Base-by-base conservation (phyloP, 1,140 invertebrate species). In the Coenobita brevimanus region DNA sequence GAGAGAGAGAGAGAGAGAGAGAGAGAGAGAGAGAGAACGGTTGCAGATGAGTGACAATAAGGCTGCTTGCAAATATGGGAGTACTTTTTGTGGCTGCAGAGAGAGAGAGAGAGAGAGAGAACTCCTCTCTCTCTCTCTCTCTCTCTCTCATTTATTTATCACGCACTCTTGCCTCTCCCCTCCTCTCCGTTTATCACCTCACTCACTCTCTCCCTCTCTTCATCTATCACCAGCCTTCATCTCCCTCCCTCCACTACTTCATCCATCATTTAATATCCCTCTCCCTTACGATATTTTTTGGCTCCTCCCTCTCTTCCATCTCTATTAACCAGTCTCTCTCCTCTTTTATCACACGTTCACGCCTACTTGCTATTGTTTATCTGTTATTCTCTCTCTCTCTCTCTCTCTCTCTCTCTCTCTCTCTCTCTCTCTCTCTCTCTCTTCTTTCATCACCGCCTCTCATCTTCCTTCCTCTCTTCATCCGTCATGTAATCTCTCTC, bases 71-170 rank as follows among this genome's bases (percentile, higher is more conserved):
- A 57, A n/a, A 57, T 57, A 57, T n/a, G 54, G 54, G n/a, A 57
- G 54, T 13, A 10, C n/a, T 57, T 57, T 10, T 13, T 57, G n/a
- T n/a, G n/a, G n/a, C n/a, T n/a, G n/a, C n/a, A 67, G 62, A 24
- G 62, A 67, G 62, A 24, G n/a, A 67, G 62, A 67, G 10, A 21
- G 62, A 24, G n/a, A 21, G 13, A 67, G 62, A 67, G 62, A 67
- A 33, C n/a, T n/a, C n/a, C 36, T 30, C 69, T 73, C 69, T 38
- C 36, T 73, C 69, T 73, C 69, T 38, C 36, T 73, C 36, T 36
- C 69, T 38, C 69, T 36, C 62, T 67, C 62, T 67, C 62, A 30
- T 33, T 67, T 33, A 30, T 33, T 67, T 33, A 30, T 33, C 36
- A 24, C 36, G 24, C 36, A 8, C n/a, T n/a, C n/a, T n/a, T n/a